Conservation (phyloP, 1,140 invertebrate species). For the Pseudomyrmex concolor region DNA sequence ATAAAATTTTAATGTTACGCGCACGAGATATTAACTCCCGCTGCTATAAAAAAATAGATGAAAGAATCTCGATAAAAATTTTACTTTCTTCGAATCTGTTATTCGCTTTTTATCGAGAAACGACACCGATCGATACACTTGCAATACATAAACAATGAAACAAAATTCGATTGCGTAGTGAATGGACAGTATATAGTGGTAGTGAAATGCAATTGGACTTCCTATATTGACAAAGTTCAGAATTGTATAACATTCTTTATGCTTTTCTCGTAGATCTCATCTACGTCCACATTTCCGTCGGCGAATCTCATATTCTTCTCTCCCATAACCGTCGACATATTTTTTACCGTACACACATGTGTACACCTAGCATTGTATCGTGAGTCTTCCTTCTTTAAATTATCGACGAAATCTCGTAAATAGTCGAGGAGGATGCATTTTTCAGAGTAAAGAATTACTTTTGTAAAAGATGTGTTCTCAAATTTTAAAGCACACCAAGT, state of each 20-base stretch:
- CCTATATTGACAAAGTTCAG: constrained; percentile 7
- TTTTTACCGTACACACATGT: not conserved
- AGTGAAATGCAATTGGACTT: not conserved
- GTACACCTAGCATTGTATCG: not conserved
- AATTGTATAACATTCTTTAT: constrained; percentile 39
- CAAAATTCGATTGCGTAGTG: too few species aligned
- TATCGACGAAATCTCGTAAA: not conserved
- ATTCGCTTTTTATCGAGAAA: not conserved
- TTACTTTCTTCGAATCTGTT: too few species aligned
- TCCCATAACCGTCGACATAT: not conserved
- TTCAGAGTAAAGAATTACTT: not conserved
- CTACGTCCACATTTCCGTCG: not conserved
- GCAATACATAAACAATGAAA: not conserved
- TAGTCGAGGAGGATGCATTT: not conserved
- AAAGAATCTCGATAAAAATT: too few species aligned
- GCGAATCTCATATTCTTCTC: not conserved
- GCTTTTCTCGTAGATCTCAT: not conserved
- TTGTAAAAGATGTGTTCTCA: not conserved
- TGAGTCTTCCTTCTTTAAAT: not conserved
- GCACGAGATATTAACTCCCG: too few species aligned
- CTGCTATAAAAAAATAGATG: too few species aligned
- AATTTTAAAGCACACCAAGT: too few species aligned
- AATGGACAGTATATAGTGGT: not conserved
- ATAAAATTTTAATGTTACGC: too few species aligned
- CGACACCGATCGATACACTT: too few species aligned